Evolutionary conservation across 1,140 invertebrate species (phyloP).

Genomic region (Ceratitis capitata): DNA sequence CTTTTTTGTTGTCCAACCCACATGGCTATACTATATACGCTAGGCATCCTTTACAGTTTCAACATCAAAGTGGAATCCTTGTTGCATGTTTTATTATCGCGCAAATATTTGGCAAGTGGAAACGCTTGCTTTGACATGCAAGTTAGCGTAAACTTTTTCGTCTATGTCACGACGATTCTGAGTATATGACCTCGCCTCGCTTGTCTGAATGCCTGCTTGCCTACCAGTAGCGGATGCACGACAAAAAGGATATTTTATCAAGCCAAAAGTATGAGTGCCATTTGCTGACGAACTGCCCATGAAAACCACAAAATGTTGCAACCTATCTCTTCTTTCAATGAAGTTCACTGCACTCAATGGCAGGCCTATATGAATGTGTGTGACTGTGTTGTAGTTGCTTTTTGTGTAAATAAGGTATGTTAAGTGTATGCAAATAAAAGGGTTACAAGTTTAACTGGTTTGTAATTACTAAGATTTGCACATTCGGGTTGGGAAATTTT

Average conservation of each 20-base stretch:
- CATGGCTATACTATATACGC: not conserved
- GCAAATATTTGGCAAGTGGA: slow-evolving; percentile 25
- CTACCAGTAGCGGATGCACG: not conserved
- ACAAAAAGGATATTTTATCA: not conserved
- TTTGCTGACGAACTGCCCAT: slow-evolving; percentile 20
- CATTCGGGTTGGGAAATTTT: not conserved
- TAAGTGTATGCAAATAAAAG: slow-evolving; percentile 20
- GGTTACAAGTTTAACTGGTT: slow-evolving; percentile 28
- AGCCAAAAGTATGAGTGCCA: slow-evolving; percentile 4
- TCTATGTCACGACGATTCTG: not conserved
- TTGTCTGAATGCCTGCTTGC: not conserved
- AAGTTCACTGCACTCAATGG: not conserved
- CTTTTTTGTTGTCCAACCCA: not conserved
- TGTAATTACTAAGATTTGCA: slow-evolving; percentile 1
- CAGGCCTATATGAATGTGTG: not conserved
- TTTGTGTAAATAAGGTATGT: not conserved
- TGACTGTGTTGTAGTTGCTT: not conserved
- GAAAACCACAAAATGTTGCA: slow-evolving; percentile 31
- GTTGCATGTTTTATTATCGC: slow-evolving; percentile 38
- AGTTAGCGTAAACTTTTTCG: slow-evolving; percentile 35
- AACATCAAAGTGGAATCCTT: slow-evolving; percentile 34
- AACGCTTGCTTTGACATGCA: slow-evolving; percentile 35
- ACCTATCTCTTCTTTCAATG: not conserved
- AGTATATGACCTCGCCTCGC: not conserved
- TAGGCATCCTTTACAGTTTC: not conserved